phyloP scores from a whole-genome alignment of 2,113 vertebrate species.

The Corydoras maculifer region DNA sequence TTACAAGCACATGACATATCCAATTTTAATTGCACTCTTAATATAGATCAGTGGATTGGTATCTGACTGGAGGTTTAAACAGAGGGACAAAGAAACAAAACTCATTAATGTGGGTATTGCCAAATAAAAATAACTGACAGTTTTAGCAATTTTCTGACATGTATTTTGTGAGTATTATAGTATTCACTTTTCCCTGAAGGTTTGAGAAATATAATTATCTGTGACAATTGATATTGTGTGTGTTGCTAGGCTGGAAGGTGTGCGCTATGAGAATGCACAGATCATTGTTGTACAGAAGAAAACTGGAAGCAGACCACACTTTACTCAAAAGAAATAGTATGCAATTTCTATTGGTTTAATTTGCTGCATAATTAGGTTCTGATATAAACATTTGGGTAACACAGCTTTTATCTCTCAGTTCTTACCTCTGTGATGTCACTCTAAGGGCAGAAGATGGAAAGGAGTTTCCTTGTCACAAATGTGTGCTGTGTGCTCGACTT shows the following conservation, averaged over 20 bases:
- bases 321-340: constrained; percentile 81
- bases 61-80: too few relatives aligned
- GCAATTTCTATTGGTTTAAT: constrained; percentile 3
- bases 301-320: constrained; percentile 74
- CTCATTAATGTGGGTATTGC: too few relatives aligned
- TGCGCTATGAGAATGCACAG: constrained; percentile 83
- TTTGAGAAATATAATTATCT: too few relatives aligned
- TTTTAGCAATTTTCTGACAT: too few relatives aligned
- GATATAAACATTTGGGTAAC: not conserved
- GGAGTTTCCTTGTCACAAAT: constrained; percentile 92
- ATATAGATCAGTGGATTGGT: too few relatives aligned
- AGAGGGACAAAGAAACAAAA: too few relatives aligned
- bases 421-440: constrained; percentile 85
- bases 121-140: too few relatives aligned
- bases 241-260: constrained; percentile 78
- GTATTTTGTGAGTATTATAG: too few relatives aligned
- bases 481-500: constrained; percentile 91
- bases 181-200: too few relatives aligned
- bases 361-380: not conserved
- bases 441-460: constrained; percentile 89
- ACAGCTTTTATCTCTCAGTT: constrained; percentile 59
- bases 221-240: not conserved
- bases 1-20: too few relatives aligned
- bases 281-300: constrained; percentile 77
- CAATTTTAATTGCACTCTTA: too few relatives aligned